These are phyloP conservation scores for Drosophila grimshawi DNA, from an alignment of 1,140 invertebrate genomes.

Conservation along the genomic window DNA sequence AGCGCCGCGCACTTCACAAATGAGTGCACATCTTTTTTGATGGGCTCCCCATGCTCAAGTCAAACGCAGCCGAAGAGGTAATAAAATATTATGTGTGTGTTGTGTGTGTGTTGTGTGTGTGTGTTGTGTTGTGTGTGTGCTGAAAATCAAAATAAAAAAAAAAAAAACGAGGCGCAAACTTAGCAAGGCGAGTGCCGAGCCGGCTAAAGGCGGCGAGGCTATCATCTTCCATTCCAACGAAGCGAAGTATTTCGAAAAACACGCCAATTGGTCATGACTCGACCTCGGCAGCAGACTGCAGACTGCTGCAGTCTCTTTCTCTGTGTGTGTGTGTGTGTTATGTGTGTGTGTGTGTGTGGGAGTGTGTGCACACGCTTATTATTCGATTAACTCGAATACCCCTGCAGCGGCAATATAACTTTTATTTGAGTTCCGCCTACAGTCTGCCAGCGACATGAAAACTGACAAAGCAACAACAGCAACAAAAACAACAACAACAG, in stretches of 20 bases:
- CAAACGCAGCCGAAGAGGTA: constrained; percentile 44
- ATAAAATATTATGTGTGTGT: constrained; percentile 29
- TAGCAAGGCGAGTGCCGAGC: constrained; percentile 40
- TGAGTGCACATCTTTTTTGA: constrained; percentile 76
- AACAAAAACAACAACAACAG: constrained; percentile 24
- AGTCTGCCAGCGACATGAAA: constrained; percentile 41
- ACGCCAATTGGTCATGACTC: constrained; percentile 81
- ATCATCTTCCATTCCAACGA: constrained; percentile 73
- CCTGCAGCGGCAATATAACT: constrained; percentile 79
- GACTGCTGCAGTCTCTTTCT: constrained; percentile 28
- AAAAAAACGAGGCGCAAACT: constrained; percentile 34
- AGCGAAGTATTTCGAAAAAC: constrained; percentile 72
- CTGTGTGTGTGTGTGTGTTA: constrained; percentile 6
- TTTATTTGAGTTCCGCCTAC: constrained; percentile 78
- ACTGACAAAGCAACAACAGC: constrained; percentile 20
- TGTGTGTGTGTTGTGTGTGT: constrained; percentile 12
- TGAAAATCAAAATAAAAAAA: constrained; percentile 25
- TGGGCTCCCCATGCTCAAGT: constrained; percentile 43
- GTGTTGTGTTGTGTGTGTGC: constrained; percentile 12
- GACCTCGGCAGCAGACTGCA: constrained; percentile 56
- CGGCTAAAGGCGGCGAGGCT: constrained; percentile 36
- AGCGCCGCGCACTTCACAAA: constrained; percentile 71
- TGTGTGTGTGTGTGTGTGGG: constrained; percentile 21
- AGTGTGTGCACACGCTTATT: constrained; percentile 63
- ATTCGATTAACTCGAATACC: constrained; percentile 80